Percentiles rank a stretch among this genome's conserved stretches.
phyloP scores from a whole-genome alignment of 2,797 vertebrate species.

The Notamacropus eugenii region DNA sequence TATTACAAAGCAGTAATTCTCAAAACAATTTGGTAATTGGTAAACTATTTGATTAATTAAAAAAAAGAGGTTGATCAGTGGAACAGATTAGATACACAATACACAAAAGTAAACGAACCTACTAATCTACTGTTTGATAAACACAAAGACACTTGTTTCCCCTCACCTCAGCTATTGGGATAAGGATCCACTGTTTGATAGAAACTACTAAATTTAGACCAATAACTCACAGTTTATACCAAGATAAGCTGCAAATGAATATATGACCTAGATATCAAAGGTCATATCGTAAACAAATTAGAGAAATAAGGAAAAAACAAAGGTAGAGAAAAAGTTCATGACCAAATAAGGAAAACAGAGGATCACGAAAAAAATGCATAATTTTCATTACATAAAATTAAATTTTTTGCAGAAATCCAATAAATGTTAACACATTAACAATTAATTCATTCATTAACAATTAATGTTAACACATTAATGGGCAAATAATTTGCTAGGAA shows the following conservation, averaged over 20 bases:
- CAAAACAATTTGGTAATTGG: background rate
- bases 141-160: too few species aligned
- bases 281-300: background rate
- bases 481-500: too few species aligned
- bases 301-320: too few species aligned
- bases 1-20: background rate
- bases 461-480: background rate
- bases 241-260: background rate
- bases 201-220: background rate
- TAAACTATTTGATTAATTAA: too few species aligned
- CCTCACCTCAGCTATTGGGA: background rate
- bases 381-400: background rate
- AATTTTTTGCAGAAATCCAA: background rate
- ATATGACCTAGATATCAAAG: background rate
- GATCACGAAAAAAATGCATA: background rate
- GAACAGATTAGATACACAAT: too few species aligned
- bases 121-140: too few species aligned
- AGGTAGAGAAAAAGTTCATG: too few species aligned
- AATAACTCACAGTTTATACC: background rate
- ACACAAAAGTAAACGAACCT: background rate
- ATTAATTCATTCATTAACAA: too few species aligned
- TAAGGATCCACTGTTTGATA: background rate
- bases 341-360: background rate
- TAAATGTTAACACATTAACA: background rate
- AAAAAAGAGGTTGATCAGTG: background rate